Base-by-base conservation (phyloP, 2,113 vertebrate genomes). In the Rhinoderma darwinii region DNA sequence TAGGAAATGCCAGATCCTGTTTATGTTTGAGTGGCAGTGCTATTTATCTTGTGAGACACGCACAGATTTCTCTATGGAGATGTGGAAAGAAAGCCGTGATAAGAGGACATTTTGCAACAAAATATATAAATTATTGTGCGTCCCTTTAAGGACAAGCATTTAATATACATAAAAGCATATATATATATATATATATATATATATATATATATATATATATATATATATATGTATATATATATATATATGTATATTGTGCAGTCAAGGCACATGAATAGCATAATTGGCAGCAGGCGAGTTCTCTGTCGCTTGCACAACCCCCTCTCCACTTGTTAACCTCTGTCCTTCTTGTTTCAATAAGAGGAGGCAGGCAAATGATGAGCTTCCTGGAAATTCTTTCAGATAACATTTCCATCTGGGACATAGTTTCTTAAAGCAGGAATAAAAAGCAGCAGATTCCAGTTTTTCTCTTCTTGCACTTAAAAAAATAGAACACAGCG, bases 331-430 rank as follows among this genome's bases (percentile, higher is more conserved):
- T 82, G 79, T 81, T 72, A 86, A 86, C 84, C 76, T 81, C 25
- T 72, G 84, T 86, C 66, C 77, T 84, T 72, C 72, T 81, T 86
- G 85, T 86, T 80, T 86, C 47, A 43, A 54, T 86, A n/a, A 86
- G 32, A 68, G 43, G 41, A 75, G 35, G 39, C 22, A 63, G 50
- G 39, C 70, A 30, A 83, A 77, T 75, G 37, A 56, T 82, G 77
- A 39, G 78, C 39, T 81, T 88, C 79, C 79, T 82, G 81, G 86
- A 88, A 83, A 88, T 72, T 86, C 84, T 81, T 73, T 41, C 77
- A 72, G 85, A 86, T 86, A 86, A 73, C 77, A 73, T 86, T 86
- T 81, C 85, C 85, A 86, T 81, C 63, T 86, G 76, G 72, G 51
- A 63, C 30, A 39, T 44, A 44, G 54, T 56, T 43, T 44, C 51